Evolutionary conservation across 2,797 vertebrate species (phyloP).

Genomic region (Vultur gryphus): DNA sequence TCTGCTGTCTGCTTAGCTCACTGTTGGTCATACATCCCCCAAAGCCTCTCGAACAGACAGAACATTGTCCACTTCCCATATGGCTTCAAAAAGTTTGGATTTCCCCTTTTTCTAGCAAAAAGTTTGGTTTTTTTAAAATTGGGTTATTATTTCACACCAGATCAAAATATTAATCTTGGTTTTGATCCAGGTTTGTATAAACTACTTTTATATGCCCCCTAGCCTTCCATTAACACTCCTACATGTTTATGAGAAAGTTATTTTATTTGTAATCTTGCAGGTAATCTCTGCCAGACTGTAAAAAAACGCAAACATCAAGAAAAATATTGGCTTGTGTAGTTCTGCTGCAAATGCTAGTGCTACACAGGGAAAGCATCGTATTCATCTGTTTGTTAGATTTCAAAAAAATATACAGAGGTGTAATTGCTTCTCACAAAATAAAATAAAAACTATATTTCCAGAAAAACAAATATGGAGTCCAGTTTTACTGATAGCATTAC

Average conservation of each 20-base stretch:
- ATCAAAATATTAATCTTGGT: background rate
- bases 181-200: background rate
- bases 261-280: background rate
- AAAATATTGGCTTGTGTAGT: background rate
- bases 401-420: fast-evolving
- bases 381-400: background rate
- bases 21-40: background rate
- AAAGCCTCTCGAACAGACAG: background rate
- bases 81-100: background rate
- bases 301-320: background rate
- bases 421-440: background rate
- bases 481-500: background rate
- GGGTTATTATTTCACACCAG: background rate
- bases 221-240: background rate
- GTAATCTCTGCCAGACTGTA: background rate
- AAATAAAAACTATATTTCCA: background rate
- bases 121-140: background rate
- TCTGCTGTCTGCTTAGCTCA: background rate
- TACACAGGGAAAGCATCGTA: background rate
- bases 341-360: background rate
- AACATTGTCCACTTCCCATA: fast-evolving
- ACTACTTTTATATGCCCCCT: background rate
- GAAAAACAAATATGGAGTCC: background rate
- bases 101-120: background rate
- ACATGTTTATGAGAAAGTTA: background rate